Evolutionary conservation across 2,113 vertebrate genomes (phyloP).

Genomic region (Odontesthes bonariensis): DNA sequence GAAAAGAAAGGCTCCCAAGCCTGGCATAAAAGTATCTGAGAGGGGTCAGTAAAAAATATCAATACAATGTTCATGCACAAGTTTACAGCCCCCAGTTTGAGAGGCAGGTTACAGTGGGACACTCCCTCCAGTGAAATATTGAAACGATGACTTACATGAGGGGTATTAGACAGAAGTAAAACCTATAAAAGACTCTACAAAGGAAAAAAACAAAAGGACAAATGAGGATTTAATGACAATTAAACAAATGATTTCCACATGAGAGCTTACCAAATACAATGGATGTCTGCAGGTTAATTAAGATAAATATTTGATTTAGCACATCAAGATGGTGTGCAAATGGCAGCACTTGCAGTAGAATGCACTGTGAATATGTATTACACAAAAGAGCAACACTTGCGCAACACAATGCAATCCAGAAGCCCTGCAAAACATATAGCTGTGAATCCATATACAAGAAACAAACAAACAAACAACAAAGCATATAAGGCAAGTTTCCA

Average conservation of each 20-base stretch:
- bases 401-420: background rate
- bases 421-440: too few relatives aligned
- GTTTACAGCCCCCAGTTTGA: slow-evolving; percentile 1
- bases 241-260: slow-evolving; percentile 32
- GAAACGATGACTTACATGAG: slow-evolving; percentile 22
- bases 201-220: slow-evolving; percentile 36
- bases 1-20: slow-evolving; percentile 1
- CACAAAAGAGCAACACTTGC: background rate
- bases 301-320: slow-evolving; percentile 30
- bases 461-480: too few relatives aligned
- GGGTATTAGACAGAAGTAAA: slow-evolving; percentile 12
- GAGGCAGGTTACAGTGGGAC: slow-evolving; percentile 17
- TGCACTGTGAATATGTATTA: background rate
- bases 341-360: background rate
- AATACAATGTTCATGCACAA: background rate
- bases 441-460: background rate
- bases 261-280: slow-evolving; percentile 28
- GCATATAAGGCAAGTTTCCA: background rate
- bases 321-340: background rate
- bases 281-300: background rate
- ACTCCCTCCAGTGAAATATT: slow-evolving; percentile 14
- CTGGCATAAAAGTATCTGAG: background rate
- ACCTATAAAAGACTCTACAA: slow-evolving; percentile 3
- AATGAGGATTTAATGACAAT: slow-evolving; percentile 29
- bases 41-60: background rate